Conservation (phyloP, 2,113 vertebrate genomes). For the Psittacara wagleri region DNA sequence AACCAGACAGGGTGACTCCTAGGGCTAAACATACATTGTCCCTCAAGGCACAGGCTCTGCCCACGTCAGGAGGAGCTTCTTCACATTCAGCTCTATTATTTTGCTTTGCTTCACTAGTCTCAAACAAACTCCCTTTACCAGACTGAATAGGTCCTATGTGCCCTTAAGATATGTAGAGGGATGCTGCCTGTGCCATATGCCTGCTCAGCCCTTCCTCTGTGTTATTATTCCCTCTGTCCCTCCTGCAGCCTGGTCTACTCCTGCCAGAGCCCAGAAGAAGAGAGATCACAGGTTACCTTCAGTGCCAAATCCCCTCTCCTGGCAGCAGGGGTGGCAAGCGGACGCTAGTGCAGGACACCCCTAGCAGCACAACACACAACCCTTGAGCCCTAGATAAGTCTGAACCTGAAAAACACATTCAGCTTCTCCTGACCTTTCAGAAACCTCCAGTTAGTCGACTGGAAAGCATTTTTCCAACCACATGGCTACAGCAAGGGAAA, state of each 20-base stretch:
- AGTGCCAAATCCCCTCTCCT: background rate
- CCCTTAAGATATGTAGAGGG: background rate
- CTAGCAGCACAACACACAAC: background rate
- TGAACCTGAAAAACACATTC: background rate
- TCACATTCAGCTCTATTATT: background rate
- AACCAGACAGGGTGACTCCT: background rate
- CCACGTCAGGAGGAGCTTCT: background rate
- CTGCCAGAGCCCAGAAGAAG: background rate
- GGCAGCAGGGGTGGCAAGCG: background rate
- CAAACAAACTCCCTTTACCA: background rate
- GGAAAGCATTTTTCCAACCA: conserved; percentile 49
- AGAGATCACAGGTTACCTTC: background rate
- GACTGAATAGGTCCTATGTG: background rate
- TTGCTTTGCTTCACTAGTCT: background rate
- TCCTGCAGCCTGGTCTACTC: background rate
- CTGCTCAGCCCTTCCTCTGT: background rate
- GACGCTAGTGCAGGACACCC: background rate
- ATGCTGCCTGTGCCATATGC: background rate
- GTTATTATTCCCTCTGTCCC: background rate
- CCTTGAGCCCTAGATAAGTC: background rate
- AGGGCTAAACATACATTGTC: background rate
- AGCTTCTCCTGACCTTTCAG: conserved; percentile 10
- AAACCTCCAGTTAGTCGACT: background rate
- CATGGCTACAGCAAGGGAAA: background rate
- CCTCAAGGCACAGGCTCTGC: background rate